phyloP scores from a whole-genome alignment of 2,113 vertebrate species.

The Amphiprion percula region DNA sequence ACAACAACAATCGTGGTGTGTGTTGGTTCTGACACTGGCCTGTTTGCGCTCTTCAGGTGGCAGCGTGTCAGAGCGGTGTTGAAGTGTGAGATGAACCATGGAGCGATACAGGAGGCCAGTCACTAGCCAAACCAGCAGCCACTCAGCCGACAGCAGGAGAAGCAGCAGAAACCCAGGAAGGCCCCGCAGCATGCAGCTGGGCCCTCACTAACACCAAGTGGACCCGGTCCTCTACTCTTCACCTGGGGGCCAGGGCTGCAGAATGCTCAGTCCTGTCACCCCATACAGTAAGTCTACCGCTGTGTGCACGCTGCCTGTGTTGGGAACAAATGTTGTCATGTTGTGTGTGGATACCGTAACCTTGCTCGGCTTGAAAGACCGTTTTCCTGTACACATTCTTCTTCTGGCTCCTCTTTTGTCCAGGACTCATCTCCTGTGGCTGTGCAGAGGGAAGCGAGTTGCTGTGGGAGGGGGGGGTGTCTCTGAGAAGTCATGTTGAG shows the following conservation, averaged over 20 bases:
- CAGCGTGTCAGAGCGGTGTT: constrained; percentile 43
- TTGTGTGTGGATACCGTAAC: neutral
- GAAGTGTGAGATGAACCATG: constrained; percentile 77
- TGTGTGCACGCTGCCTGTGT: neutral
- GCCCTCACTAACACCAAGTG: constrained; percentile 69
- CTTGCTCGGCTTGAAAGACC: neutral
- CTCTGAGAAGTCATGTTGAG: constrained; percentile 66
- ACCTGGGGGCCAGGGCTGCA: constrained; percentile 77
- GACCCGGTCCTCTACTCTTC: constrained; percentile 72
- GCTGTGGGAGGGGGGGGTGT: constrained; percentile 5
- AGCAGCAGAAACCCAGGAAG: constrained; percentile 48
- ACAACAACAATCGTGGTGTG: neutral
- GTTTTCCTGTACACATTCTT: constrained; percentile 51
- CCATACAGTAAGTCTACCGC: constrained; percentile 78
- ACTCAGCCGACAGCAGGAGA: constrained; percentile 41
- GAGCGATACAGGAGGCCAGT: constrained; percentile 51
- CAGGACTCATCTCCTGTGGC: constrained; percentile 58
- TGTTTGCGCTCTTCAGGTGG: constrained; percentile 65
- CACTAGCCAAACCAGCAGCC: constrained; percentile 61
- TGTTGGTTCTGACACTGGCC: constrained; percentile 21
- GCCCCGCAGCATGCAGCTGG: constrained; percentile 69
- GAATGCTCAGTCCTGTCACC: constrained; percentile 84
- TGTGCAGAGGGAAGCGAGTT: constrained; percentile 41
- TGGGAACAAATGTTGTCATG: neutral
- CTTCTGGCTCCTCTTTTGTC: constrained; percentile 60